These are phyloP conservation scores for Eupleurogrammus muticus DNA, from an alignment of 2,797 vertebrate genomes.

Conservation along the genomic window DNA sequence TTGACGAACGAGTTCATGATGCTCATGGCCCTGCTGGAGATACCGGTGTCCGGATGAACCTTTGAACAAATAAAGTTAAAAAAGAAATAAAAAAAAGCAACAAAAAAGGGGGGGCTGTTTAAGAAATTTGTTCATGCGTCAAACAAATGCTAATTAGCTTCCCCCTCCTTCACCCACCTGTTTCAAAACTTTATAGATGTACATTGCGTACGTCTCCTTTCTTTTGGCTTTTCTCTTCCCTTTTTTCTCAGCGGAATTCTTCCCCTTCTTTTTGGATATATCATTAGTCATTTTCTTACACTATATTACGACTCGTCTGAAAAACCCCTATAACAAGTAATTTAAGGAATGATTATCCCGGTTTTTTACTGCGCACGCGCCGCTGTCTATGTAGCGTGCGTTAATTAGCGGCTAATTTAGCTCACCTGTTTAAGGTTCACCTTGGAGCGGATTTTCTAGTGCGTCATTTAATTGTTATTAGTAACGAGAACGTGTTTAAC, in stretches of 20 bases:
- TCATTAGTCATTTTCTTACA: conserved; percentile 77
- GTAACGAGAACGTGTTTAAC: too few relatives aligned
- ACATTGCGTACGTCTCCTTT: conserved; percentile 86
- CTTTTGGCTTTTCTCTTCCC: conserved; percentile 77
- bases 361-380: fast-evolving
- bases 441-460: too few relatives aligned
- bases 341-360: conserved; percentile 19
- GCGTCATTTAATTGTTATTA: too few relatives aligned
- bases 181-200: conserved; percentile 90
- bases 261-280: conserved; percentile 69
- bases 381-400: conserved; percentile 27
- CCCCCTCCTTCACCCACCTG: conserved; percentile 72
- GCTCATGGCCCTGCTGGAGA: conserved; percentile 89
- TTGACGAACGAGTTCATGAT: conserved; percentile 92
- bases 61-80: conserved; percentile 37
- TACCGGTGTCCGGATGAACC: conserved; percentile 89
- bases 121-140: too few relatives aligned
- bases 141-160: background rate
- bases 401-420: conserved; percentile 55
- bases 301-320: background rate
- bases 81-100: too few relatives aligned
- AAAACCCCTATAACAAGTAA: background rate
- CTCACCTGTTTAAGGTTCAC: conserved; percentile 57
- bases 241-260: conserved; percentile 66
- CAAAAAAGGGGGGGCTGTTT: background rate